Percentiles rank a stretch among this genome's conserved stretches.
These are phyloP conservation scores for Leucophenga montana DNA, from an alignment of 2,888 invertebrate genomes.

Conservation along the genomic window DNA sequence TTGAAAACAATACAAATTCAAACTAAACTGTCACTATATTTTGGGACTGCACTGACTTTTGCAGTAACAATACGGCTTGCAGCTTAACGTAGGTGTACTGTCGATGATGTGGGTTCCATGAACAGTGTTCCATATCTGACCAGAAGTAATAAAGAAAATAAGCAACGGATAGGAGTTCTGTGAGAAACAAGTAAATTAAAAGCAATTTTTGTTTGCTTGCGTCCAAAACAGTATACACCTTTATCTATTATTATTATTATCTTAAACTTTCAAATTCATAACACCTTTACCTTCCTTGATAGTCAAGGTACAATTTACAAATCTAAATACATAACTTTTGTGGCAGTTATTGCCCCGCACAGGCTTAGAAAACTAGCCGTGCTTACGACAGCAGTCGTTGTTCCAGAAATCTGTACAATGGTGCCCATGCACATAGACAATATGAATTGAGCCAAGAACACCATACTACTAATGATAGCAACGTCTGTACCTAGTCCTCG, in stretches of 20 bases:
- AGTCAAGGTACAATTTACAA: constrained; percentile 75
- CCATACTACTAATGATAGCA: constrained; percentile 95
- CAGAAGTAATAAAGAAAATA: constrained; percentile 36
- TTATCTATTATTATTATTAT: too few relatives aligned
- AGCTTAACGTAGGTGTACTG: too few relatives aligned
- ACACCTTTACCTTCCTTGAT: too few relatives aligned
- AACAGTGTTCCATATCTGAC: too few relatives aligned
- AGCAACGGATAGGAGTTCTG: too few relatives aligned
- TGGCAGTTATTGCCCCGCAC: constrained; percentile 88
- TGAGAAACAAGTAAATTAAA: constrained; percentile 33
- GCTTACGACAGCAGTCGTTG: constrained; percentile 90
- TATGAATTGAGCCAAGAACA: constrained; percentile 94
- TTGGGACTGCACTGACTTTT: too few relatives aligned
- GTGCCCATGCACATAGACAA: constrained; percentile 90
- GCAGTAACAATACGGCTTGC: too few relatives aligned
- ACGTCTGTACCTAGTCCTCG: constrained; percentile 96
- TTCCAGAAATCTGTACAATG: constrained; percentile 85
- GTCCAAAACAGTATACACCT: constrained; percentile 23
- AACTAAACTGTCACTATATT: too few relatives aligned
- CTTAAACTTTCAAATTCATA: too few relatives aligned
- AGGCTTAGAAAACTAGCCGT: constrained; percentile 89
- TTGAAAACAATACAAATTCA: too few relatives aligned
- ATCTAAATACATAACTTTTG: constrained; percentile 91
- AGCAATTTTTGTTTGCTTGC: constrained; percentile 30
- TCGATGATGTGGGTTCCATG: too few relatives aligned